Conservation (phyloP, 2,797 vertebrate genomes). For the Odontamblyopus rebecca region DNA sequence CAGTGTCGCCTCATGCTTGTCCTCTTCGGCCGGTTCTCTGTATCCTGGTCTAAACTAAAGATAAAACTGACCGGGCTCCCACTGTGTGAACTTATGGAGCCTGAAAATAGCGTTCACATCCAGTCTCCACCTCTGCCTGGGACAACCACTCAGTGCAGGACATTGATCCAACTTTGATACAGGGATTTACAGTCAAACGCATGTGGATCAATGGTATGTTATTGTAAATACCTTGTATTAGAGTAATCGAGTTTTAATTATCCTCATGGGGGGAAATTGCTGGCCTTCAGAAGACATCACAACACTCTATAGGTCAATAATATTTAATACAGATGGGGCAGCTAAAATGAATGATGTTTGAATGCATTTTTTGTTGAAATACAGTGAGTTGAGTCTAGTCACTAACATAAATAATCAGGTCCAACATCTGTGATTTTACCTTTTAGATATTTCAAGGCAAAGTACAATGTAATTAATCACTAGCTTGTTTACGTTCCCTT, state of each 20-base stretch:
- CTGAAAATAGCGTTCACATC: conserved; percentile 21
- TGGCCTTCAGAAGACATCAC: too few species aligned
- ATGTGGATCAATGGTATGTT: background rate
- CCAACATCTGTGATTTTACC: too few species aligned
- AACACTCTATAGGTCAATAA: too few species aligned
- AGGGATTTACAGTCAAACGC: conserved; percentile 12
- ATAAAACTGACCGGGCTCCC: conserved; percentile 39
- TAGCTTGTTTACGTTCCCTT: background rate
- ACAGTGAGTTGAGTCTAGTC: too few species aligned
- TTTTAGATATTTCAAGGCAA: too few species aligned
- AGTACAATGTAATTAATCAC: too few species aligned
- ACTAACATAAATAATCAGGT: too few species aligned
- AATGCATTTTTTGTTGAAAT: too few species aligned
- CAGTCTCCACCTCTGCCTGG: conserved; percentile 50
- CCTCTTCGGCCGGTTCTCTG: conserved; percentile 56
- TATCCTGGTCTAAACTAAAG: conserved; percentile 30
- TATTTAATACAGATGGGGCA: too few species aligned
- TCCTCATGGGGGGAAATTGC: too few species aligned
- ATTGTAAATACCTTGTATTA: background rate
- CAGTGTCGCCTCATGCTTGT: conserved; percentile 84
- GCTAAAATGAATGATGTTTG: too few species aligned
- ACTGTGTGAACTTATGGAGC: conserved; percentile 39
- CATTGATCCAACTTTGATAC: conserved; percentile 59
- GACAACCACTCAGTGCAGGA: conserved; percentile 58
- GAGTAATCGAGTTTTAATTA: background rate